Conservation (phyloP, 1,140 invertebrate species). For the Apis dorsata region DNA sequence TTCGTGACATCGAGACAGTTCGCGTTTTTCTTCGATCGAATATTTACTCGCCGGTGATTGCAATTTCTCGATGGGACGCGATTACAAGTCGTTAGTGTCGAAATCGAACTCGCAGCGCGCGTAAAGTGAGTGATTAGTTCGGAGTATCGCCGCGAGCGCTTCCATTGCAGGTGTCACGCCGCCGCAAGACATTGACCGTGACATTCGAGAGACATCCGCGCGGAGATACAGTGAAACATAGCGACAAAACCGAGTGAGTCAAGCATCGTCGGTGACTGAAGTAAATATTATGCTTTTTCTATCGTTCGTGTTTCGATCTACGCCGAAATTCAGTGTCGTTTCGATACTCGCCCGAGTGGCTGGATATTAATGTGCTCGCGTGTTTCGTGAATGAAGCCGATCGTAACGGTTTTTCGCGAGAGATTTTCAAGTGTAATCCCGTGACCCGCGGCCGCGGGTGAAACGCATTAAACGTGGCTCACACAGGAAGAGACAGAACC, state of each 20-base stretch:
- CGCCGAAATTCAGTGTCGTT: no score
- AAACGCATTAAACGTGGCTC: slow-evolving; percentile 75
- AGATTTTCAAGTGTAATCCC: slow-evolving; percentile 49
- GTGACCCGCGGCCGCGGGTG: slow-evolving; percentile 70
- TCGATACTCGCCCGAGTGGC: background rate
- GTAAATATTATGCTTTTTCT: background rate
- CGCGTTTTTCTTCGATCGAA: background rate
- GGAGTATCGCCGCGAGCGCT: slow-evolving; percentile 48
- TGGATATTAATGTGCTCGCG: slow-evolving; percentile 8
- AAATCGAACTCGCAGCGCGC: slow-evolving; percentile 14
- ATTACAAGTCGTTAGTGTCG: background rate
- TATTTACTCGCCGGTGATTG: background rate
- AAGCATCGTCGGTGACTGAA: background rate
- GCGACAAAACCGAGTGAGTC: slow-evolving; percentile 14
- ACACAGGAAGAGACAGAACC: slow-evolving; percentile 74
- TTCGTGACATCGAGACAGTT: no score
- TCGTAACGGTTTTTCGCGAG: slow-evolving; percentile 18
- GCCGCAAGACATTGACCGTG: slow-evolving; percentile 66
- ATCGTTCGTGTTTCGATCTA: background rate
- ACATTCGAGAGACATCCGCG: slow-evolving; percentile 61
- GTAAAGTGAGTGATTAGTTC: slow-evolving; percentile 52
- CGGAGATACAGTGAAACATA: slow-evolving; percentile 42
- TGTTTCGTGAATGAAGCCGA: slow-evolving; percentile 45
- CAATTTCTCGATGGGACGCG: slow-evolving; percentile 8
- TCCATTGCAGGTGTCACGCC: slow-evolving; percentile 63